These are phyloP conservation scores for Hydrocynus forskahlii DNA, from an alignment of 2,797 vertebrate genomes.

Conservation along the genomic window DNA sequence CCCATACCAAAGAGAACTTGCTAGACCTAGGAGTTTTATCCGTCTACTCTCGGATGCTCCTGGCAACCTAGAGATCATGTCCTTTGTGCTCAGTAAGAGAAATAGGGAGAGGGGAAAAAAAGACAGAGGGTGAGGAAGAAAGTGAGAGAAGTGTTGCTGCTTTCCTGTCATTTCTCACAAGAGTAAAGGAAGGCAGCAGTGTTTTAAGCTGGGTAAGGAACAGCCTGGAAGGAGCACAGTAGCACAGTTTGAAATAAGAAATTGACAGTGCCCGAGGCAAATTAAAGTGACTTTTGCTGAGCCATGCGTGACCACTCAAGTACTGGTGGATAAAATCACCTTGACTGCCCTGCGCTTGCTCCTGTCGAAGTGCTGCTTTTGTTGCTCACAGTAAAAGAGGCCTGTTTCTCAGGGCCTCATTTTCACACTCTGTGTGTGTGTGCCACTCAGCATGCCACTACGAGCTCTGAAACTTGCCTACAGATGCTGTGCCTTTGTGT, in stretches of 20 bases:
- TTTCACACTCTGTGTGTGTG: slow-evolving; percentile 62
- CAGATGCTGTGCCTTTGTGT: slow-evolving; percentile 75
- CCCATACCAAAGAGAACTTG: background rate
- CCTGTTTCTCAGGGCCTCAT: slow-evolving; percentile 65
- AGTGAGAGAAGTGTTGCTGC: slow-evolving; percentile 1
- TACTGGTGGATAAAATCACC: slow-evolving; percentile 65
- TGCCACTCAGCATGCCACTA: slow-evolving; percentile 64
- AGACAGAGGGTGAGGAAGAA: background rate
- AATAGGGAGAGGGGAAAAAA: background rate
- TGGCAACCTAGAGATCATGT: slow-evolving; percentile 20
- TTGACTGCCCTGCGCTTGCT: slow-evolving; percentile 60
- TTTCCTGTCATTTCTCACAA: slow-evolving; percentile 25
- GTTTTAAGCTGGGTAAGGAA: slow-evolving; percentile 8
- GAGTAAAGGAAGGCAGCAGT: slow-evolving; percentile 3
- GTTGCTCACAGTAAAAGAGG: slow-evolving; percentile 58
- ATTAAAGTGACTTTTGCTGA: slow-evolving; percentile 59
- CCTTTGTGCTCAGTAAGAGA: slow-evolving; percentile 14
- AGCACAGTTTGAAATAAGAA: background rate
- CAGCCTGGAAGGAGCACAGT: background rate
- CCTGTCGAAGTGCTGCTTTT: slow-evolving; percentile 60
- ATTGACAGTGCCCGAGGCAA: slow-evolving; percentile 48
- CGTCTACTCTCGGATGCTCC: slow-evolving; percentile 14
- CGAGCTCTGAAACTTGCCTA: slow-evolving; percentile 65
- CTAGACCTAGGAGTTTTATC: slow-evolving; percentile 2
- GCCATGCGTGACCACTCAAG: slow-evolving; percentile 56